Evolutionary conservation across 2,888 invertebrate genomes (phyloP).

Genomic region (Galerucella pusilla): DNA sequence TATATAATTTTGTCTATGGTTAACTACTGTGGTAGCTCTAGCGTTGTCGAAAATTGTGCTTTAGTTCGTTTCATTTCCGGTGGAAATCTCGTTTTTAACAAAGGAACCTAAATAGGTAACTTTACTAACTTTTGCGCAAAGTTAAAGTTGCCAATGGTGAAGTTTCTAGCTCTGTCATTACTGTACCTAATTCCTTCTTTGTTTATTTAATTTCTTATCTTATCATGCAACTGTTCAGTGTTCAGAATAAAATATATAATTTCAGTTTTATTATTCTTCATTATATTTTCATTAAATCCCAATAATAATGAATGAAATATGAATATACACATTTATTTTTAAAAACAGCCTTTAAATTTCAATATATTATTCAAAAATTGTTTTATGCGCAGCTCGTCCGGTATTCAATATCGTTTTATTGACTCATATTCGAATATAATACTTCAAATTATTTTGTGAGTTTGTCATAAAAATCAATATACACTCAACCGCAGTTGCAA

Average conservation of each 20-base stretch:
- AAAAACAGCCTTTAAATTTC: neutral
- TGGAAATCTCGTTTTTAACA: no score
- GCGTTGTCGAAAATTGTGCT: no score
- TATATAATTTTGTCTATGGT: no score
- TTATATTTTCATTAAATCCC: no score
- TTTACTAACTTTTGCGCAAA: no score
- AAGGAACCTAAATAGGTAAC: no score
- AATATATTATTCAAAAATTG: neutral
- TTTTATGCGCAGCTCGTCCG: neutral
- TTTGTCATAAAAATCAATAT: constrained; percentile 8
- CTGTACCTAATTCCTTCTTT: neutral
- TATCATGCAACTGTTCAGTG: neutral
- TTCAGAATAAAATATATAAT: neutral
- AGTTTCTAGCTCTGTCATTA: neutral
- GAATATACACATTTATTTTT: neutral
- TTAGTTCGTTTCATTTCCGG: no score
- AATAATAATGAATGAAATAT: no score
- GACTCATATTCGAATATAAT: constrained; percentile 2
- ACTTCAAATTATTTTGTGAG: constrained; percentile 2
- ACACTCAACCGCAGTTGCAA: constrained; percentile 4
- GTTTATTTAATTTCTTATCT: neutral
- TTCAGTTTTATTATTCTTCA: no score
- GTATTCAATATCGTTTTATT: constrained; percentile 3
- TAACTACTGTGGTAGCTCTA: no score
- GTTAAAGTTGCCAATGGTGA: neutral